phyloP scores from a whole-genome alignment of 2,797 vertebrate species.

The Thunnus albacares region DNA sequence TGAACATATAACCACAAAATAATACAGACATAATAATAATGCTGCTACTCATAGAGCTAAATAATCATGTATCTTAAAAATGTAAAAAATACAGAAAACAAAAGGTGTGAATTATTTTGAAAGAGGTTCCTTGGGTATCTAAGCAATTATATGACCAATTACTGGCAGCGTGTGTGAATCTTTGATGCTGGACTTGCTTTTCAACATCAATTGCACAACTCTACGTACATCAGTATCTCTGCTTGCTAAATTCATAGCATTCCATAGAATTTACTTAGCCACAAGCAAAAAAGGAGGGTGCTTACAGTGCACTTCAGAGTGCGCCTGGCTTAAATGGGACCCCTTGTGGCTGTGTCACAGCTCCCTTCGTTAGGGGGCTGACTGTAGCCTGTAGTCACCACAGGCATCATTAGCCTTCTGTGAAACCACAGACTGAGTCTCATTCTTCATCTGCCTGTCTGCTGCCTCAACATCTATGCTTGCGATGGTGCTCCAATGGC shows the following conservation, averaged over 20 bases:
- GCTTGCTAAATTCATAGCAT: slow-evolving; percentile 78
- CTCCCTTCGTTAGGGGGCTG: slow-evolving; percentile 89
- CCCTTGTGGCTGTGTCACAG: slow-evolving; percentile 89
- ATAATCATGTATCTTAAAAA: slow-evolving; percentile 22
- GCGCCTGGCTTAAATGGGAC: slow-evolving; percentile 86
- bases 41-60: slow-evolving; percentile 18
- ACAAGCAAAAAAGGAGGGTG: slow-evolving; percentile 84
- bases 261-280: slow-evolving; percentile 84
- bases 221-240: slow-evolving; percentile 76
- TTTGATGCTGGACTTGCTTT: slow-evolving; percentile 80
- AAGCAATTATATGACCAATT: slow-evolving; percentile 78
- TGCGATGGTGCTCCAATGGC: slow-evolving; percentile 73
- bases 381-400: slow-evolving; percentile 88
- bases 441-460: slow-evolving; percentile 90
- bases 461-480: slow-evolving; percentile 82
- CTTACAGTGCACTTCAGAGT: slow-evolving; percentile 88
- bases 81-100: slow-evolving; percentile 33
- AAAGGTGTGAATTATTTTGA: slow-evolving; percentile 63
- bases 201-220: slow-evolving; percentile 70
- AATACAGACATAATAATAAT: slow-evolving; percentile 53
- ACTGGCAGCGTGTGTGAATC: slow-evolving; percentile 67
- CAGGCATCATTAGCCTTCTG: slow-evolving; percentile 90
- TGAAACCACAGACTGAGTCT: slow-evolving; percentile 87
- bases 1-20: slow-evolving; percentile 57
- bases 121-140: slow-evolving; percentile 59